phyloP scores from a whole-genome alignment of 1,140 invertebrate species.

The Piezodorus guildinii region DNA sequence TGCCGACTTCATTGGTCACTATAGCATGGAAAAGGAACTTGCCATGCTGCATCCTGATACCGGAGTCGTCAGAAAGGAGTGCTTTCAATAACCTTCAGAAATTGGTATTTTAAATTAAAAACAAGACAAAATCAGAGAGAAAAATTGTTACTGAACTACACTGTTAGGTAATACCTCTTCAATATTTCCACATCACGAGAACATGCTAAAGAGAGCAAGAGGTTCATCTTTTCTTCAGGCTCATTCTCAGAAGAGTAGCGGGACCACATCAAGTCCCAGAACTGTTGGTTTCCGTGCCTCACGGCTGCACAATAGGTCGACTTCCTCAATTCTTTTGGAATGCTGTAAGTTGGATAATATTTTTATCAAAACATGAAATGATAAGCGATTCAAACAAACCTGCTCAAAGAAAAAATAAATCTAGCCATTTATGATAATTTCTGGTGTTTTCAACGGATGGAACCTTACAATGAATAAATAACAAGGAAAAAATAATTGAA shows the following conservation, averaged over 20 bases:
- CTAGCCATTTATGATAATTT: not conserved
- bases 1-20: slow-evolving; percentile 40
- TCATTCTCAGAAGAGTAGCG: slow-evolving; percentile 55
- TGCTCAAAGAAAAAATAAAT: not conserved
- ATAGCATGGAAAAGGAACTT: slow-evolving; percentile 27
- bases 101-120: not conserved
- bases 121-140: not conserved
- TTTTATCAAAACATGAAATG: slow-evolving; percentile 15
- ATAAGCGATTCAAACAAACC: not conserved
- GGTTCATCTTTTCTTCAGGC: slow-evolving; percentile 46
- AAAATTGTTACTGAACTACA: too few species aligned
- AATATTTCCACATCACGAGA: slow-evolving; percentile 33
- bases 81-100: slow-evolving; percentile 34
- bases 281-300: slow-evolving; percentile 48
- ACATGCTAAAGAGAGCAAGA: slow-evolving; percentile 56
- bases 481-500: too few species aligned
- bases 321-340: slow-evolving; percentile 59
- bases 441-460: not conserved
- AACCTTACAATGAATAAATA: too few species aligned
- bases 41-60: slow-evolving; percentile 33
- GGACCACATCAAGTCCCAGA: slow-evolving; percentile 71
- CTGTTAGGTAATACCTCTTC: slow-evolving; percentile 30
- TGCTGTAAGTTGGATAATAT: slow-evolving; percentile 36
- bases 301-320: slow-evolving; percentile 66
- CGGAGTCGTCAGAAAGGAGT: slow-evolving; percentile 30